Base-by-base conservation (phyloP, 2,797 vertebrate genomes). In the Geotrypetes seraphini region DNA sequence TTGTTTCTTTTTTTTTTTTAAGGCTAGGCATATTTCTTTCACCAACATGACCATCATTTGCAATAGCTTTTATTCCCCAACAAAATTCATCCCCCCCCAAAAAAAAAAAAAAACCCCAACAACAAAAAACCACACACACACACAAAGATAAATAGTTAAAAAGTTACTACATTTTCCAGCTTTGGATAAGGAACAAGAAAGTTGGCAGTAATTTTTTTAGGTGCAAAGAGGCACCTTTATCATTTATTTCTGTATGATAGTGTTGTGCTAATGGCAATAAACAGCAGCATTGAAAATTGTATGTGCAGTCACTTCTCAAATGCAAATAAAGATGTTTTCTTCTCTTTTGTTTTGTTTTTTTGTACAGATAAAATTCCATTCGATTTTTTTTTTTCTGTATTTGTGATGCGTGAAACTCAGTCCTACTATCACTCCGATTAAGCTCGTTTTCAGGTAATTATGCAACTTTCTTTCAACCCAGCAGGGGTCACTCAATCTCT, bases 211-310 rank as follows among this genome's bases (percentile, higher is more conserved):
- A 45, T 13, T 33, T 43, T 19, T 40, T 66, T 57, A 63, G 65
- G 57, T 59, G 63, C 69, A 67, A 53, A 59, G n/a, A n/a, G n/a
- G n/a, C n/a, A n/a, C n/a, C n/a, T n/a, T n/a, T n/a, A n/a, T n/a
- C n/a, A n/a, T n/a, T n/a, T n/a, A n/a, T n/a, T n/a, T 74, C 71
- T 34, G 44, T 71, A 53, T 50, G 63, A 60, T 58, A 55, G 58
- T 65, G 58, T 50, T 63, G 73, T 78, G 75, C 70, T 81, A 71
- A n/a, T 71, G 66, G 62, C 64, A 63, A 69, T 61, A 46, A 50
- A 75, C 87, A 91, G 89, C 89, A 91, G 89, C 89, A 88, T 86
- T 72, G 79, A 72, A 67, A n/a, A 83, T 43, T 33, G 44, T 33
- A 79, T 64, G 77, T 79, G 84, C 70, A 73, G 73, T 79, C 79